Evolutionary conservation across 2,888 invertebrate genomes (phyloP).

Genomic region (Cataglyphis livida): DNA sequence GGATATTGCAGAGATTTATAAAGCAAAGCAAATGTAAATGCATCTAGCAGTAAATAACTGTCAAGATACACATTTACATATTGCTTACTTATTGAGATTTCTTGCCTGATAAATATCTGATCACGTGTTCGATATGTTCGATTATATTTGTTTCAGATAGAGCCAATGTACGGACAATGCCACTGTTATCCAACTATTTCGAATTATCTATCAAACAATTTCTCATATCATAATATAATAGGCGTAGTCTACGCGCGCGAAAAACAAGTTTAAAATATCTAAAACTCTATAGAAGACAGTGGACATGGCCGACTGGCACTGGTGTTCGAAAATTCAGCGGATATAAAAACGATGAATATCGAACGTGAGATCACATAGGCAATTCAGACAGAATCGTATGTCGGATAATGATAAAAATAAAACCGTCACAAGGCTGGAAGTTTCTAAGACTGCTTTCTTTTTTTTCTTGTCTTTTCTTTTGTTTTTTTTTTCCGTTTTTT

Average conservation of each 20-base stretch:
- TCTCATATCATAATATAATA: not conserved
- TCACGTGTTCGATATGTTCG: conserved; percentile 74
- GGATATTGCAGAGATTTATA: conserved; percentile 78
- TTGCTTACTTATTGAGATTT: conserved; percentile 71
- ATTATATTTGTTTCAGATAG: conserved; percentile 44
- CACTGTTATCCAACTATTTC: conserved; percentile 56
- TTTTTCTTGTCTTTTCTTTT: conserved; percentile 39
- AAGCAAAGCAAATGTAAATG: conserved; percentile 80
- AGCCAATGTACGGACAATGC: conserved; percentile 62
- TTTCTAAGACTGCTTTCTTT: conserved; percentile 82
- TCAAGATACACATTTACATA: conserved; percentile 76
- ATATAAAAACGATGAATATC: conserved; percentile 61
- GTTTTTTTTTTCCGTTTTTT: conserved; percentile 62
- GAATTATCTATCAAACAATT: conserved; percentile 4
- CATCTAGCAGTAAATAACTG: conserved; percentile 60
- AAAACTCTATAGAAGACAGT: conserved; percentile 44
- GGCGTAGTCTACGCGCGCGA: not conserved
- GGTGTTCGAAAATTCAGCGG: conserved; percentile 35
- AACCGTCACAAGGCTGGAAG: conserved; percentile 84
- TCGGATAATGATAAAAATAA: conserved; percentile 75
- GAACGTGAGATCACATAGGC: conserved; percentile 79
- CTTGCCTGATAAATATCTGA: conserved; percentile 79
- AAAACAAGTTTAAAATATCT: conserved; percentile 27
- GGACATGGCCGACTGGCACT: conserved; percentile 67
- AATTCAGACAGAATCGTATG: conserved; percentile 75